Base-by-base conservation (phyloP, 2,113 vertebrate species). In the Scomber scombrus region DNA sequence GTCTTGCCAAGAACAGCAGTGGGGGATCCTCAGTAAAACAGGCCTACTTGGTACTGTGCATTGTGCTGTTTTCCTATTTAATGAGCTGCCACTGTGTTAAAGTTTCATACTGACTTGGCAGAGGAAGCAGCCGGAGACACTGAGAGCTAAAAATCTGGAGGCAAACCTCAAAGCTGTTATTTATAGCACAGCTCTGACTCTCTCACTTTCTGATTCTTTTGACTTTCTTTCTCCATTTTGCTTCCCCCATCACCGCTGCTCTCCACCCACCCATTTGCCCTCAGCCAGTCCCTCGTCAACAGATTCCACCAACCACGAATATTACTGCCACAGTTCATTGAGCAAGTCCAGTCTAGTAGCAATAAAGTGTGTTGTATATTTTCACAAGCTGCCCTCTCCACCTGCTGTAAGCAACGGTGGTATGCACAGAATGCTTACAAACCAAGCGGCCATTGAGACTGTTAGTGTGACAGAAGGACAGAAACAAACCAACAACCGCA, bases 41-140 rank as follows among this genome's bases (percentile, higher is more conserved):
- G 78, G 66, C 76, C 81, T 65, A 40, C 81, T 83, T 75, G 63
- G 82, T 86, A 70, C 85, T 54, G 68, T 82, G 74, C 57, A 51
- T 88, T 82, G 78, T 75, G 82, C 88, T 85, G 88, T 89, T 90
- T 89, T 90, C 75, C 63, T 64, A 31, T 85, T 92, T 93, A 93
- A 93, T 93, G 92, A 93, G 89, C 87, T 92, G 86, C 84, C 86
- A 82, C 73, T 11, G 68, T 75, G 72, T 76, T 82, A 84, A 90
- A 87, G 78, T 87, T 90, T 91, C 78, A 85, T 71, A 78, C 87
- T 15, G 70, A 81, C 81, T 89, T 79, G 81, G 78, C 78, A 83
- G 77, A 82, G 67, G 82, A 79, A 79, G 69, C 85, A 71, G 78
- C 82, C 61, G 74, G 34, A 82, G 80, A 81, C 73, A 49, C 71